phyloP scores from a whole-genome alignment of 2,888 invertebrate genomes.

The Odiellus spinosus region DNA sequence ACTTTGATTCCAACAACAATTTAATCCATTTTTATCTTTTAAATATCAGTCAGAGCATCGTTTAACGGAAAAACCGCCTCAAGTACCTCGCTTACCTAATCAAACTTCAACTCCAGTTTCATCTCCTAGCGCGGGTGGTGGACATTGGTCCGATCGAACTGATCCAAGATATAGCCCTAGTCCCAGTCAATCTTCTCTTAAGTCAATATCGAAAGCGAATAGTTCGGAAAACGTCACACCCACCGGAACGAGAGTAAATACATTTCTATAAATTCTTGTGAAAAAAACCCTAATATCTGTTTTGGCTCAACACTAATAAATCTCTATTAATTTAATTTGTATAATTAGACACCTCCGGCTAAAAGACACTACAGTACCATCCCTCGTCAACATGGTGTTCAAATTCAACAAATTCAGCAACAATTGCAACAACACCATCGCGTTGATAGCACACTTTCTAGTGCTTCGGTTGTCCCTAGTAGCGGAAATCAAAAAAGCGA shows the following conservation, averaged over 20 bases:
- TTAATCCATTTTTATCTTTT: no score
- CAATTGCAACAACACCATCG: slow-evolving; percentile 7
- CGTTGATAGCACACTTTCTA: slow-evolving; percentile 1
- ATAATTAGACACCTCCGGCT: slow-evolving; percentile 12
- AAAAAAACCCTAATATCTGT: no score
- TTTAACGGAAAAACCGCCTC: slow-evolving; percentile 12
- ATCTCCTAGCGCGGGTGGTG: no score
- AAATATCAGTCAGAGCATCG: slow-evolving; percentile 5
- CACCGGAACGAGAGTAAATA: no score
- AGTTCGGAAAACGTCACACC: slow-evolving; percentile 16
- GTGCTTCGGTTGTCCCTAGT: not conserved
- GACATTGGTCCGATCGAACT: no score
- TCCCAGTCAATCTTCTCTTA: no score
- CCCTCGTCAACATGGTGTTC: slow-evolving; percentile 18
- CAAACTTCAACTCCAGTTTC: no score
- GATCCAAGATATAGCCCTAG: no score
- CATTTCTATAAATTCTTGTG: no score
- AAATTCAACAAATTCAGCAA: slow-evolving; percentile 17
- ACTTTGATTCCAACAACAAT: not conserved
- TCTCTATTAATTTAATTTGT: no score
- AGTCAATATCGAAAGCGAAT: slow-evolving; percentile 1
- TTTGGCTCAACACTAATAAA: no score
- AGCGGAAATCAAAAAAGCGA: not conserved
- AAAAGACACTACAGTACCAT: slow-evolving; percentile 18
- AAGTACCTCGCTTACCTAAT: slow-evolving; percentile 6